Conservation (phyloP, 2,888 invertebrate species). For the Cryptosula pallasiana region DNA sequence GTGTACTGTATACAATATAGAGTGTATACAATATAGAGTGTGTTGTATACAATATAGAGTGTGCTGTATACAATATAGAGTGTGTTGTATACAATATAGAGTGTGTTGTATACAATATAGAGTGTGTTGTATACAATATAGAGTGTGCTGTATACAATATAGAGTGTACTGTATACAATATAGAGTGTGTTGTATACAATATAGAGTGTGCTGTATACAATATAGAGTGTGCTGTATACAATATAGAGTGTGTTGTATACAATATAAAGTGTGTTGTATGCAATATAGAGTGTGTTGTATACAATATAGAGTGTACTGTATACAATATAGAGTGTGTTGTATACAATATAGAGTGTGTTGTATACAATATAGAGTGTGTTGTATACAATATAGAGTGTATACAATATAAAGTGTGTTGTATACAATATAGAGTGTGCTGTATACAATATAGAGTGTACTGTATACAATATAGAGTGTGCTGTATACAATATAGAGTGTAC, state of each 20-base stretch:
- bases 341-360: not conserved
- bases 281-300: too few species aligned
- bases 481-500: not conserved
- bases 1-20: not conserved
- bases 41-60: not conserved
- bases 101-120: too few species aligned
- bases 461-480: not conserved
- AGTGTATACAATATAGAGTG: not conserved
- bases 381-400: too few species aligned
- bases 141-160: too few species aligned
- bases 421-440: too few species aligned
- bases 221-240: too few species aligned
- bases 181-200: not conserved
- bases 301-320: not conserved
- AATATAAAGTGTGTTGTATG: too few species aligned
- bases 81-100: too few species aligned
- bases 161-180: too few species aligned
- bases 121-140: not conserved
- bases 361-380: not conserved
- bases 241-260: not conserved
- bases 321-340: too few species aligned
- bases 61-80: not conserved
- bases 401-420: not conserved
- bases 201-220: too few species aligned
- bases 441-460: too few species aligned